Conservation (phyloP, 2,113 vertebrate genomes). For the Ariopsis seemanni region DNA sequence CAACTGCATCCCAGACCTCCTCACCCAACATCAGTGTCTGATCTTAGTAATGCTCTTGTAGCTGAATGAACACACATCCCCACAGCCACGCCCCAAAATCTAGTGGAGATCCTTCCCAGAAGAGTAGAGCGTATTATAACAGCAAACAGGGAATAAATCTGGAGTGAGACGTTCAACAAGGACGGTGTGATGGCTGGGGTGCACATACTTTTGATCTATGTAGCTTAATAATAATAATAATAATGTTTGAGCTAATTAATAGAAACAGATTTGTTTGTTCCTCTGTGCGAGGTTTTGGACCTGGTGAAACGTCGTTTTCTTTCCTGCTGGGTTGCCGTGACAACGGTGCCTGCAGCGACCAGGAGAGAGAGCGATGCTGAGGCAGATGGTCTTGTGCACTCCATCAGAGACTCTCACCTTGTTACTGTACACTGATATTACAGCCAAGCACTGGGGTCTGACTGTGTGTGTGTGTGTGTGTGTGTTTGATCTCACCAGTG, state of each 20-base stretch:
- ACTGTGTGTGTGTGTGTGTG: conserved; percentile 45
- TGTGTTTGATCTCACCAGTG: conserved; percentile 70
- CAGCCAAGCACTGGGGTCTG: conserved; percentile 44
- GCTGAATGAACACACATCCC: too few relatives aligned
- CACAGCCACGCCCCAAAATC: too few relatives aligned
- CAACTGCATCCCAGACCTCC: too few relatives aligned
- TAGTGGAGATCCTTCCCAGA: too few relatives aligned
- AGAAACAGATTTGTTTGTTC: background rate
- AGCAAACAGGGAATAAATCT: too few relatives aligned
- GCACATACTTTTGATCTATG: too few relatives aligned
- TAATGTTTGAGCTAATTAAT: background rate
- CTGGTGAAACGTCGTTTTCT: conserved; percentile 1
- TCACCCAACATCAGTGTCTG: too few relatives aligned
- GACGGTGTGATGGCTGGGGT: too few relatives aligned
- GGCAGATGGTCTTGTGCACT: conserved; percentile 51
- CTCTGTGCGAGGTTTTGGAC: background rate
- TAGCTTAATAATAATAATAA: background rate
- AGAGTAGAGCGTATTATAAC: too few relatives aligned
- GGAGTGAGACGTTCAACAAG: too few relatives aligned
- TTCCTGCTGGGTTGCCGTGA: conserved; percentile 45
- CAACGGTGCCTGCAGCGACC: conserved; percentile 45
- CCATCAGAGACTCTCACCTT: conserved; percentile 52
- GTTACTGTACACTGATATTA: conserved; percentile 50
- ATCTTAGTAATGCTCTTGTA: too few relatives aligned
- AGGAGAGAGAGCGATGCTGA: conserved; percentile 42